These are phyloP conservation scores for Phortica variegata DNA, from an alignment of 1,140 invertebrate genomes.

Conservation along the genomic window DNA sequence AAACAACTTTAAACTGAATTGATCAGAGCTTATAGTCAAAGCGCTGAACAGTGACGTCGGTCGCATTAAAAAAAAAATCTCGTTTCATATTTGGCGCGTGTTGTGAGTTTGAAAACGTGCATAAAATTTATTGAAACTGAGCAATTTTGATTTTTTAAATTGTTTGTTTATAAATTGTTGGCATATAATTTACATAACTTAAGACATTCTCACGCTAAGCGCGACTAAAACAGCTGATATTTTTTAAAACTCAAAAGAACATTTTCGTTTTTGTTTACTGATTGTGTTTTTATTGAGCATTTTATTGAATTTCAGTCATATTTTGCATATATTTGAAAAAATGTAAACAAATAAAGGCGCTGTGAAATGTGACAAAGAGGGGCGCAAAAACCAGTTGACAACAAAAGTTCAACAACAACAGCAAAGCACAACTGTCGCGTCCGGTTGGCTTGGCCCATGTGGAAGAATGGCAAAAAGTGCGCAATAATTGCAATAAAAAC, in stretches of 20 bases:
- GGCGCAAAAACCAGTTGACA: too few species aligned
- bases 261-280: too few species aligned
- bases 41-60: constrained; percentile 8
- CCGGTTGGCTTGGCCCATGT: not conserved
- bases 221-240: too few species aligned
- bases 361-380: too few species aligned
- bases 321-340: constrained; percentile 10
- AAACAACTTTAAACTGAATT: constrained; percentile 36
- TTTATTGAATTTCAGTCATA: too few species aligned
- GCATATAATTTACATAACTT: constrained; percentile 39
- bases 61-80: constrained; percentile 22
- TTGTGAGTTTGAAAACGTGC: constrained; percentile 29
- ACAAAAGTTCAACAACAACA: too few species aligned
- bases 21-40: too few species aligned
- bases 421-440: too few species aligned
- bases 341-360: too few species aligned
- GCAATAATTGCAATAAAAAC: not conserved
- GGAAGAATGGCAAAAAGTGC: not conserved
- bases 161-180: constrained; percentile 16
- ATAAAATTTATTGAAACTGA: not conserved
- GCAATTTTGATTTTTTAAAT: not conserved
- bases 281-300: too few species aligned
- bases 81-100: constrained; percentile 39
- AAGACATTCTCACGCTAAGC: constrained; percentile 32
- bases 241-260: too few species aligned